Percentiles rank a stretch among this genome's conserved stretches.
Conservation (phyloP, 2,888 invertebrate genomes). For the Andrena bucephala region DNA sequence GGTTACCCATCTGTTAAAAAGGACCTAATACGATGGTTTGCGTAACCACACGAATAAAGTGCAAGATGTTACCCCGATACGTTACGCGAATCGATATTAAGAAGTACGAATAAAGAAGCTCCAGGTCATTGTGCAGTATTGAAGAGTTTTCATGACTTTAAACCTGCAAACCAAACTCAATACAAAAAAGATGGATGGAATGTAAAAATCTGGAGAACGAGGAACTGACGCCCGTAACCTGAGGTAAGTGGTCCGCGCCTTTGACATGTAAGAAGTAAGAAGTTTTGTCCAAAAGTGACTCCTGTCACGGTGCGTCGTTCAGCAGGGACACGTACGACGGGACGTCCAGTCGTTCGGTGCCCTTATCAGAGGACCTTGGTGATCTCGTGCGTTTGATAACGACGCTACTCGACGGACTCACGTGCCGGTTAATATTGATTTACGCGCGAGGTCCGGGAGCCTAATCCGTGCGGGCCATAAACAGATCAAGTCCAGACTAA, state of each 20-base stretch:
- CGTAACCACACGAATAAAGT: too few species aligned
- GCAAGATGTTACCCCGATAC: too few species aligned
- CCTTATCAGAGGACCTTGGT: conserved; percentile 52
- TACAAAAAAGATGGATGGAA: not conserved
- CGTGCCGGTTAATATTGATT: conserved; percentile 83
- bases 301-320: conserved; percentile 7
- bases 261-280: not conserved
- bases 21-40: too few species aligned
- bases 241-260: not conserved
- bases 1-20: too few species aligned
- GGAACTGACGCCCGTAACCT: not conserved
- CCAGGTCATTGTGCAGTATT: too few species aligned
- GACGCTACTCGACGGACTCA: conserved; percentile 61
- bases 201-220: not conserved
- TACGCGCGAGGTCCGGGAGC: conserved; percentile 81
- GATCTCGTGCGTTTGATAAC: conserved; percentile 66
- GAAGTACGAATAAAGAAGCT: too few species aligned
- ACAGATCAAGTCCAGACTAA: conserved; percentile 84
- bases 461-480: conserved; percentile 84
- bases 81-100: too few species aligned
- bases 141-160: too few species aligned
- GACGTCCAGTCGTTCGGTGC: conserved; percentile 38
- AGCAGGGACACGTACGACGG: not conserved
- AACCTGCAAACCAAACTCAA: not conserved
- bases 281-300: not conserved